Conservation (phyloP, 1,140 invertebrate species). For the Papilio machaon region DNA sequence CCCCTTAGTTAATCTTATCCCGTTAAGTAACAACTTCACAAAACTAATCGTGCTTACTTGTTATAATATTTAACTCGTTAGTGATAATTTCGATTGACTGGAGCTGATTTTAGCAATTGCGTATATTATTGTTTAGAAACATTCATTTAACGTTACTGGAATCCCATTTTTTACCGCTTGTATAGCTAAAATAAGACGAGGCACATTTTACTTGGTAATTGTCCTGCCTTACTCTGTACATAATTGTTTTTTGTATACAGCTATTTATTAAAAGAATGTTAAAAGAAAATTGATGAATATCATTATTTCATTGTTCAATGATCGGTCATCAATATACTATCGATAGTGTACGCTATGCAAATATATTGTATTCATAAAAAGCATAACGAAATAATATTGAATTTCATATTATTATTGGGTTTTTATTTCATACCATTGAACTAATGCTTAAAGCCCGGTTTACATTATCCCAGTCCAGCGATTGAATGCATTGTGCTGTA, state of each 20-base stretch:
- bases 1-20: constrained; percentile 46
- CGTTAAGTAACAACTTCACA: constrained; percentile 77
- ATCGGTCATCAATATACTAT: constrained; percentile 80
- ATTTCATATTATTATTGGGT: constrained; percentile 76
- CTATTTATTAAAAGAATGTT: constrained; percentile 82
- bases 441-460: neutral
- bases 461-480: neutral
- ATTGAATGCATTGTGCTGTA: neutral
- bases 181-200: constrained; percentile 79
- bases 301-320: constrained; percentile 80
- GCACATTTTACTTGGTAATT: constrained; percentile 78
- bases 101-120: constrained; percentile 65
- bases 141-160: constrained; percentile 67
- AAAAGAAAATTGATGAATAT: constrained; percentile 79
- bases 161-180: constrained; percentile 78
- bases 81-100: constrained; percentile 76
- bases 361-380: constrained; percentile 82
- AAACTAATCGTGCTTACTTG: constrained; percentile 78
- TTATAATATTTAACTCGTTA: constrained; percentile 77
- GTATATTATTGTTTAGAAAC: constrained; percentile 63
- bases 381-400: constrained; percentile 82
- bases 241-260: constrained; percentile 82
- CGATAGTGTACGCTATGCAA: constrained; percentile 79
- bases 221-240: constrained; percentile 81
- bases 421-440: constrained; percentile 62